These are phyloP conservation scores for Cheiracanthium punctorium DNA, from an alignment of 2,888 invertebrate species.

Conservation along the genomic window DNA sequence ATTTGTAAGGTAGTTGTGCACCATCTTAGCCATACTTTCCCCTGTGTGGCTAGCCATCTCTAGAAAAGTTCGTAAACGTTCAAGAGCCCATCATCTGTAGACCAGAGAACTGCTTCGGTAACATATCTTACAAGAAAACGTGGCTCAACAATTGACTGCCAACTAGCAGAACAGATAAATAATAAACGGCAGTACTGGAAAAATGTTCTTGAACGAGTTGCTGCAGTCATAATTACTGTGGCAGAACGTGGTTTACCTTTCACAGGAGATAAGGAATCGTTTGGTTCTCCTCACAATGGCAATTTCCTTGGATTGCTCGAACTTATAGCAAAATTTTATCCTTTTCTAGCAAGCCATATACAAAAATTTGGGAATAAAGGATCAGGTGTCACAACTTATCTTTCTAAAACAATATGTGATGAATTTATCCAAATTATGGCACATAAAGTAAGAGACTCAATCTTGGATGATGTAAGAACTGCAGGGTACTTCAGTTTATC, in stretches of 20 bases:
- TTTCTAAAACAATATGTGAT: conserved; percentile 5
- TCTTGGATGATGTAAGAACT: conserved; percentile 69
- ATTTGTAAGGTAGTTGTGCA: no score
- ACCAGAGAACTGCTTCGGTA: no score
- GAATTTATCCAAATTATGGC: conserved; percentile 12
- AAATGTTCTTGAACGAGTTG: background rate
- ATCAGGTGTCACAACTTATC: background rate
- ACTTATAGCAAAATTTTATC: no score
- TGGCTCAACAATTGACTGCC: no score
- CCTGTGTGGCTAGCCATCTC: no score
- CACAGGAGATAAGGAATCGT: conserved; percentile 72
- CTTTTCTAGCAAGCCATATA: conserved; percentile 73
- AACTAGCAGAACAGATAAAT: no score
- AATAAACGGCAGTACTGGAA: conserved; percentile 9
- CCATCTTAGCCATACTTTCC: no score
- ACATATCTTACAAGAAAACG: no score
- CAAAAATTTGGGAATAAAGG: background rate
- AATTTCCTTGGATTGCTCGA: no score
- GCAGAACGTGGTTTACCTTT: conserved; percentile 73
- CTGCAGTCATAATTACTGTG: conserved; percentile 29
- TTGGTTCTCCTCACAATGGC: conserved; percentile 72
- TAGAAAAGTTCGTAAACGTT: no score
- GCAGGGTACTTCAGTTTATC: no score
- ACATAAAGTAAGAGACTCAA: conserved; percentile 61
- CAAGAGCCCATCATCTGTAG: no score